These are phyloP conservation scores for Recurvirostra avosetta DNA, from an alignment of 2,113 vertebrate species.

Conservation along the genomic window DNA sequence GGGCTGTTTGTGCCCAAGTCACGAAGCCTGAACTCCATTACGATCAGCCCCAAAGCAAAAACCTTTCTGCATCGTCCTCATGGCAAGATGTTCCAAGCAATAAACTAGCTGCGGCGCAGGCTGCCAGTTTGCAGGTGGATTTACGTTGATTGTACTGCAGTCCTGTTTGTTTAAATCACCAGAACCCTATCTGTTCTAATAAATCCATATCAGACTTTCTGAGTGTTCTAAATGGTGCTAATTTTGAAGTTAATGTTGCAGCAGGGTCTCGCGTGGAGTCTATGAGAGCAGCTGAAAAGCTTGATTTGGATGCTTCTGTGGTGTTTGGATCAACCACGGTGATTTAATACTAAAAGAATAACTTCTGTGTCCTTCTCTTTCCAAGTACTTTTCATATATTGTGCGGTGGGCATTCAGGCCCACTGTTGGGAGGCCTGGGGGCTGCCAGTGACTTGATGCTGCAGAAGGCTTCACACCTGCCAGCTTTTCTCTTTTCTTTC, in stretches of 20 bases:
- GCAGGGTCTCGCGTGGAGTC: background rate
- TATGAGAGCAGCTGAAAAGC: background rate
- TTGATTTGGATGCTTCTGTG: background rate
- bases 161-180: background rate
- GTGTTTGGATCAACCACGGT: background rate
- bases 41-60: background rate
- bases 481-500: background rate
- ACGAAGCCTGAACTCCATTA: background rate
- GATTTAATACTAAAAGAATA: background rate
- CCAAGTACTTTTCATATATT: background rate
- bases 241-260: background rate
- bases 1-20: background rate
- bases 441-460: background rate
- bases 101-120: background rate
- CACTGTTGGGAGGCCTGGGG: background rate
- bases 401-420: background rate
- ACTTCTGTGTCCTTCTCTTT: background rate
- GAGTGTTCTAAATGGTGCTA: background rate
- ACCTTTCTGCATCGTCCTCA: background rate
- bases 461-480: background rate
- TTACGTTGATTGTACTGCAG: background rate
- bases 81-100: background rate
- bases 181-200: background rate
- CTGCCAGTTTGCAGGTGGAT: background rate
- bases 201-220: background rate